phyloP scores from a whole-genome alignment of 2,113 vertebrate genomes.

The Nibea coibor region DNA sequence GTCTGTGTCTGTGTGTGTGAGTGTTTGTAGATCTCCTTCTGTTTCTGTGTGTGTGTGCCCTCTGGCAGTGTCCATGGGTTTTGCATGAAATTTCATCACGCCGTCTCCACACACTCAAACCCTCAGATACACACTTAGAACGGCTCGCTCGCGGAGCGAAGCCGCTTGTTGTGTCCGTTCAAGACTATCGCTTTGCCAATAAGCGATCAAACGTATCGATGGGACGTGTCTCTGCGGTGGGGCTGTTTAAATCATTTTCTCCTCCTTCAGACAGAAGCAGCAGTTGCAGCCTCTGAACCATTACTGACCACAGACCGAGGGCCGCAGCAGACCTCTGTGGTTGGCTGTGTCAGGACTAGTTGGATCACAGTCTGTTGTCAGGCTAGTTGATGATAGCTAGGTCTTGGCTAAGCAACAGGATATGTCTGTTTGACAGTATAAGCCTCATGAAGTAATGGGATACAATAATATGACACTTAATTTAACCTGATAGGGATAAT shows the following conservation, averaged over 20 bases:
- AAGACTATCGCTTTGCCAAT: slow-evolving; percentile 70
- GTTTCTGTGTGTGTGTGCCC: slow-evolving; percentile 39
- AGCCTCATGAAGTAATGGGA: not conserved
- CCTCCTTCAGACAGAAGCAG: slow-evolving; percentile 39
- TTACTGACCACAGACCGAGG: slow-evolving; percentile 70
- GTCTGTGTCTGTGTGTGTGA: not conserved
- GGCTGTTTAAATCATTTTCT: slow-evolving; percentile 61
- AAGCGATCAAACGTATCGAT: slow-evolving; percentile 77
- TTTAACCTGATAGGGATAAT: slow-evolving; percentile 1
- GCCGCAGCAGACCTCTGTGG: slow-evolving; percentile 69
- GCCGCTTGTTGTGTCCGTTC: slow-evolving; percentile 46
- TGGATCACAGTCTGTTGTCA: slow-evolving; percentile 57
- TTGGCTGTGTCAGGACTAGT: slow-evolving; percentile 63
- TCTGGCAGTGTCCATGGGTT: slow-evolving; percentile 69
- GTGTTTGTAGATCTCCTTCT: slow-evolving; percentile 47
- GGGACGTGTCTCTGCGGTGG: slow-evolving; percentile 61
- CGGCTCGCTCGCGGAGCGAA: slow-evolving; percentile 14
- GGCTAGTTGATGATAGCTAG: slow-evolving; percentile 34
- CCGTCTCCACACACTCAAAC: slow-evolving; percentile 40
- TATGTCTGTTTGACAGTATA: slow-evolving; percentile 13
- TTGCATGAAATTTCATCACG: slow-evolving; percentile 83
- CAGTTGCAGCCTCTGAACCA: slow-evolving; percentile 39
- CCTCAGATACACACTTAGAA: slow-evolving; percentile 25
- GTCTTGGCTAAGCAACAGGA: slow-evolving; percentile 34
- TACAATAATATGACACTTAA: slow-evolving; percentile 11